Conservation (phyloP, 2,888 invertebrate species). For the Lordiphosa fenestrarum region DNA sequence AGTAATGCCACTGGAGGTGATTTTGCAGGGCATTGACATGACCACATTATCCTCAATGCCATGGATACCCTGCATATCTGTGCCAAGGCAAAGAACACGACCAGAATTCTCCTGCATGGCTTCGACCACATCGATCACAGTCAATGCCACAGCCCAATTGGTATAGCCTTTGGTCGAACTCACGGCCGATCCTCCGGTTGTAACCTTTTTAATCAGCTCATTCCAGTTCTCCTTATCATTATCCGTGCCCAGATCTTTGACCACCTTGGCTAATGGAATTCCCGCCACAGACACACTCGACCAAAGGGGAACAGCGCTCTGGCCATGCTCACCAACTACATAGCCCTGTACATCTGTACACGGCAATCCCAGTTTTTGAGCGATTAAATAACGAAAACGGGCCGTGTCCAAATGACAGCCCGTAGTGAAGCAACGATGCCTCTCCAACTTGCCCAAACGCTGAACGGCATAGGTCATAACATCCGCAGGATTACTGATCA, state of each 20-base stretch:
- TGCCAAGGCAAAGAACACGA: conserved; percentile 87
- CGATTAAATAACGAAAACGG: conserved; percentile 90
- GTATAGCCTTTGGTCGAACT: conserved; percentile 91
- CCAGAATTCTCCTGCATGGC: conserved; percentile 86
- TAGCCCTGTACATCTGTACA: conserved; percentile 90
- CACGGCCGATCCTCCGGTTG: conserved; percentile 89
- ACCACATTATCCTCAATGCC: conserved; percentile 89
- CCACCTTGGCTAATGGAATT: conserved; percentile 86
- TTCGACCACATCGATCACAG: conserved; percentile 84
- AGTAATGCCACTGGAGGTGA: conserved; percentile 81
- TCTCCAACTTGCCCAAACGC: conserved; percentile 92
- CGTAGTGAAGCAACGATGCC: conserved; percentile 90
- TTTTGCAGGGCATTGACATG: conserved; percentile 89
- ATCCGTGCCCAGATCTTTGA: conserved; percentile 85
- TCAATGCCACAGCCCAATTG: conserved; percentile 91
- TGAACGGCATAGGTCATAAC: conserved; percentile 93
- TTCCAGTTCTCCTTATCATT: conserved; percentile 88
- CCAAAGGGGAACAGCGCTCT: conserved; percentile 93
- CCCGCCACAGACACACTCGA: conserved; percentile 93
- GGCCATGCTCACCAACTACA: conserved; percentile 95
- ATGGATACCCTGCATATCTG: conserved; percentile 83
- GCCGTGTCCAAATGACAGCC: conserved; percentile 95
- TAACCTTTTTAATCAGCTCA: conserved; percentile 87
- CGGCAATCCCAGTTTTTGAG: conserved; percentile 88
- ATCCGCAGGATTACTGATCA: conserved; percentile 94